These are phyloP conservation scores for Helicoverpa assulta DNA, from an alignment of 2,888 invertebrate species.

Conservation along the genomic window DNA sequence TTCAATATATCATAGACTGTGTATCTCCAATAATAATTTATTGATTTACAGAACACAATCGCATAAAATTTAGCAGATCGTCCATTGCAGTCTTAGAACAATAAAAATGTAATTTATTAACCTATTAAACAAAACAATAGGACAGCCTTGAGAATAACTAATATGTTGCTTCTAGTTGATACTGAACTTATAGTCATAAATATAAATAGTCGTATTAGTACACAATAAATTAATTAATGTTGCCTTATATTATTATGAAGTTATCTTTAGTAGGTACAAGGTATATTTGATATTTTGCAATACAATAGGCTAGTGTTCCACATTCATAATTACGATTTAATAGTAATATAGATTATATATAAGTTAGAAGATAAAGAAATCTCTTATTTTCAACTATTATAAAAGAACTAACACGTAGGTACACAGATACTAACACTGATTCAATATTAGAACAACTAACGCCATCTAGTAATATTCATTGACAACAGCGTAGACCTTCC, in stretches of 20 bases:
- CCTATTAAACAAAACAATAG: conserved; percentile 10
- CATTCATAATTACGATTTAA: too few species aligned
- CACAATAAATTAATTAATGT: neutral
- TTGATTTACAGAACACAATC: neutral
- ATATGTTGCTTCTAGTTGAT: conserved; percentile 10
- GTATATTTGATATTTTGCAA: too few species aligned
- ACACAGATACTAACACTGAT: neutral
- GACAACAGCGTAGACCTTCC: neutral
- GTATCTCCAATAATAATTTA: neutral
- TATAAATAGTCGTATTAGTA: neutral
- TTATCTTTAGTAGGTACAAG: too few species aligned
- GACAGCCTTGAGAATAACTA: neutral
- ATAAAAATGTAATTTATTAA: conserved; percentile 18
- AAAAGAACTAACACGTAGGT: too few species aligned
- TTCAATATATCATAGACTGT: neutral
- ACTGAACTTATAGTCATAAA: conserved; percentile 4
- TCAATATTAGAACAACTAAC: conserved; percentile 26
- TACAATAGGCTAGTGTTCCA: too few species aligned
- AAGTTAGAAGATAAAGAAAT: too few species aligned
- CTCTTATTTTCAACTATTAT: too few species aligned
- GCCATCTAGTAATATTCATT: conserved; percentile 41
- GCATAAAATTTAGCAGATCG: neutral
- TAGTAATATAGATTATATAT: too few species aligned
- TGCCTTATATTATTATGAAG: neutral
- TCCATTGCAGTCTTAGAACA: neutral